A percentile compares a stretch with the other conserved stretches of the same genome.
These are phyloP conservation scores for Ambastaia sidthimunki DNA, from an alignment of 2,797 vertebrate genomes.

Conservation along the genomic window DNA sequence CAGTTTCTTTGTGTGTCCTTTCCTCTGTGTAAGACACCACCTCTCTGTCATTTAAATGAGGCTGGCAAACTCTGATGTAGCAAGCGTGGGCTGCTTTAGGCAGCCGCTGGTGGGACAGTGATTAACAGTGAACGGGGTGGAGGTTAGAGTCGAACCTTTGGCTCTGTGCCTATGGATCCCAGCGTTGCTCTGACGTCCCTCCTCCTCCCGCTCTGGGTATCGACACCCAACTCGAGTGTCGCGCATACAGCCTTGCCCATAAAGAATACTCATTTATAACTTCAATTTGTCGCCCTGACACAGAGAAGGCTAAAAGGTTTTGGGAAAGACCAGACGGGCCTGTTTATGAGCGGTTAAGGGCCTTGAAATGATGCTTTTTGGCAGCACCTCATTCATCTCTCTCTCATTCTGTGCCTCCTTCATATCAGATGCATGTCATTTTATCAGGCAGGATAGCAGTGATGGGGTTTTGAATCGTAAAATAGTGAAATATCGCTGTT, in stretches of 20 bases:
- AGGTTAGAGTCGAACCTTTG: constrained; percentile 53
- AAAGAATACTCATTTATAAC: constrained; percentile 64
- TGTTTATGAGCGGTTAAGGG: constrained; percentile 72
- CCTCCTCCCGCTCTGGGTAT: constrained; percentile 60
- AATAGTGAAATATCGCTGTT: constrained; percentile 47
- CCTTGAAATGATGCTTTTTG: constrained; percentile 66
- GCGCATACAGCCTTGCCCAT: constrained; percentile 67
- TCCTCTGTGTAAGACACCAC: not conserved
- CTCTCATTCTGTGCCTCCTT: not conserved
- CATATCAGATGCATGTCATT: constrained; percentile 50
- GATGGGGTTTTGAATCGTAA: constrained; percentile 24
- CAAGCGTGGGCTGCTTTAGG: constrained; percentile 26
- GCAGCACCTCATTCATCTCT: constrained; percentile 65
- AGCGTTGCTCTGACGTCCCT: constrained; percentile 8
- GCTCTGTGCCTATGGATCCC: constrained; percentile 40
- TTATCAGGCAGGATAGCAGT: constrained; percentile 16
- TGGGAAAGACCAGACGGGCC: constrained; percentile 48
- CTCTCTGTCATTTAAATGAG: constrained; percentile 45
- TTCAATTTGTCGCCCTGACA: constrained; percentile 62
- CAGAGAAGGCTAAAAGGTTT: constrained; percentile 62
- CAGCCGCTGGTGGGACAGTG: constrained; percentile 42
- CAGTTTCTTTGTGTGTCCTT: constrained; percentile 6
- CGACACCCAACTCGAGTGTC: constrained; percentile 63
- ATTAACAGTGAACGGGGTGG: constrained; percentile 54
- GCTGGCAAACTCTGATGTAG: constrained; percentile 1